A percentile compares a stretch with the other conserved stretches of the same genome.
Evolutionary conservation across 2,888 invertebrate genomes (phyloP).

Genomic region (Dolichomitus sp.): DNA sequence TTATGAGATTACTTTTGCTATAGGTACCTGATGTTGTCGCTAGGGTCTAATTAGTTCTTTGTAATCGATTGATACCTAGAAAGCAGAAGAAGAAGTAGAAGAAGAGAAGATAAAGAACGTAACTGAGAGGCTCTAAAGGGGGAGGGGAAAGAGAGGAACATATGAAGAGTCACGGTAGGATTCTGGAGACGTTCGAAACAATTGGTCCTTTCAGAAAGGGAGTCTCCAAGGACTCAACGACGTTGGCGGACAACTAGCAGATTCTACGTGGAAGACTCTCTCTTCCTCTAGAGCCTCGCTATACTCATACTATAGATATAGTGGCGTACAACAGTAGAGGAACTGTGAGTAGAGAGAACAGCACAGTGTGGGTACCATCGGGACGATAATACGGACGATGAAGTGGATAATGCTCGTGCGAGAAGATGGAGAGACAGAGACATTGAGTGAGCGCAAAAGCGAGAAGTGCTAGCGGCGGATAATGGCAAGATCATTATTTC

Average conservation of each 20-base stretch:
- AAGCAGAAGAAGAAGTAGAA: constrained; percentile 24
- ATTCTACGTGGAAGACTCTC: constrained; percentile 50
- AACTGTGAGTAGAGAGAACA: constrained; percentile 69
- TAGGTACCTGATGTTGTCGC: constrained; percentile 36
- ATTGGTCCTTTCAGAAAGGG: constrained; percentile 69
- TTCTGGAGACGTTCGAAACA: constrained; percentile 68
- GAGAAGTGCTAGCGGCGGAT: constrained; percentile 73
- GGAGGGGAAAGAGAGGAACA: constrained; percentile 2
- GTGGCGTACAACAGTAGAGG: constrained; percentile 55
- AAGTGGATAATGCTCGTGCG: constrained; percentile 82
- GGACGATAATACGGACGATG: constrained; percentile 83
- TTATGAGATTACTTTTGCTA: constrained; percentile 53
- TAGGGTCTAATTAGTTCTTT: constrained; percentile 65
- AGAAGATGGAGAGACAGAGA: constrained; percentile 74
- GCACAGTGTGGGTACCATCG: constrained; percentile 57
- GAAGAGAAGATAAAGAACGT: constrained; percentile 48
- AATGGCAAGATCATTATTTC: constrained; percentile 85
- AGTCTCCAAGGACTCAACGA: constrained; percentile 62
- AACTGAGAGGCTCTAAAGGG: constrained; percentile 17
- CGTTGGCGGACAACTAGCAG: constrained; percentile 54
- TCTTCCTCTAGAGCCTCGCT: constrained; percentile 31
- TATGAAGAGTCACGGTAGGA: constrained; percentile 46
- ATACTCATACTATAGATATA: constrained; percentile 28
- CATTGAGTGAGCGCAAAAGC: constrained; percentile 51
- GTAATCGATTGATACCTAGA: constrained; percentile 50